These are phyloP conservation scores for Neotoxoptera formosana DNA, from an alignment of 1,140 invertebrate species.

Conservation along the genomic window DNA sequence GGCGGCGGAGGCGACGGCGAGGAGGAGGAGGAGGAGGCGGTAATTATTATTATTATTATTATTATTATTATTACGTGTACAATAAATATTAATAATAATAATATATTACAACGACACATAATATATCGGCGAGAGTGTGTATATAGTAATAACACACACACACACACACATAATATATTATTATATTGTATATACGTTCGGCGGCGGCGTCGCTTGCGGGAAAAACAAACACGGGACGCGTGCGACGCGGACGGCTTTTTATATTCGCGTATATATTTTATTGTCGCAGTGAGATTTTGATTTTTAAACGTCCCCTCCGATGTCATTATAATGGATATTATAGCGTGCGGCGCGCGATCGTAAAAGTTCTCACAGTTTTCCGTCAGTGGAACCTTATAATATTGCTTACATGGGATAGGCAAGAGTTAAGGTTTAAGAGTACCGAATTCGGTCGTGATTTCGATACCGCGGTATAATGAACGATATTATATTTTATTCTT, in stretches of 20 bases:
- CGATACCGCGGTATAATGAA: background rate
- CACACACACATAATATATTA: too few species aligned
- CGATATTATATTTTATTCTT: too few species aligned
- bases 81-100: background rate
- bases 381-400: background rate
- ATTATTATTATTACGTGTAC: background rate
- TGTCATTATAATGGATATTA: background rate
- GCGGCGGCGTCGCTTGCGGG: background rate
- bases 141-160: background rate
- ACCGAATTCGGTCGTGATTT: background rate
- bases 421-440: background rate
- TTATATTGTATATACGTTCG: background rate
- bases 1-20: background rate
- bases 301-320: background rate
- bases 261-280: background rate
- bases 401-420: background rate
- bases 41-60: constrained; percentile 19
- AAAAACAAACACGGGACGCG: constrained; percentile 53
- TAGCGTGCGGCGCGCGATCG: background rate
- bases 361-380: constrained; percentile 21
- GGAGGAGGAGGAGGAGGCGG: background rate
- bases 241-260: background rate
- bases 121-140: too few species aligned
- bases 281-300: background rate
- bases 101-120: background rate